Evolutionary conservation across 2,888 invertebrate species (phyloP).

Genomic region (Lepidocyrtinus sp.): DNA sequence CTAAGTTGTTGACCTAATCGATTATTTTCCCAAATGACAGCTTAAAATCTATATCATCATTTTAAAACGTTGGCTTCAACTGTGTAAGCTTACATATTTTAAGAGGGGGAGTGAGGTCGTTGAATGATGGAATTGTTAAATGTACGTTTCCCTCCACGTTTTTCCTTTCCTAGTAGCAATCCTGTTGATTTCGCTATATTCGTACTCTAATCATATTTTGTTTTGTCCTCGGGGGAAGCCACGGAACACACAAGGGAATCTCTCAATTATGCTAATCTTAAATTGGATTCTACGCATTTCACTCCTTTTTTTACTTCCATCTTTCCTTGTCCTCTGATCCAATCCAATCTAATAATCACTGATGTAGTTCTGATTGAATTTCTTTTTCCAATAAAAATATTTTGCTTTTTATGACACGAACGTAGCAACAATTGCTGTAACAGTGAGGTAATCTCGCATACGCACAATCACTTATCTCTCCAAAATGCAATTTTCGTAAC

Average conservation of each 20-base stretch:
- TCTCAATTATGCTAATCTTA: constrained; percentile 54
- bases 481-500: too few relatives aligned
- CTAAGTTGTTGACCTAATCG: too few relatives aligned
- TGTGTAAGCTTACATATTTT: too few relatives aligned
- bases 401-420: too few relatives aligned
- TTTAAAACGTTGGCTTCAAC: not conserved
- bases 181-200: too few relatives aligned
- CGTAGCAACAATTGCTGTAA: too few relatives aligned
- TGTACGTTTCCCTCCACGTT: not conserved
- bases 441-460: too few relatives aligned
- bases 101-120: not conserved
- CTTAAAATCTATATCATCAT: not conserved
- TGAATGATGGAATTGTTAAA: constrained; percentile 7
- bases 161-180: too few relatives aligned
- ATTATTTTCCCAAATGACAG: not conserved
- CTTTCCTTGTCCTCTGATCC: not conserved
- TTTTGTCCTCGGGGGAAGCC: constrained; percentile 20
- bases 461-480: too few relatives aligned
- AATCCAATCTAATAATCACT: constrained; percentile 9
- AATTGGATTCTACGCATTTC: constrained; percentile 50
- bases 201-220: too few relatives aligned
- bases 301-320: not conserved
- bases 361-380: too few relatives aligned
- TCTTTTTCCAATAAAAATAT: too few relatives aligned
- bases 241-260: constrained; percentile 39